phyloP scores from a whole-genome alignment of 2,888 invertebrate species.

The Trachelus stipa region DNA sequence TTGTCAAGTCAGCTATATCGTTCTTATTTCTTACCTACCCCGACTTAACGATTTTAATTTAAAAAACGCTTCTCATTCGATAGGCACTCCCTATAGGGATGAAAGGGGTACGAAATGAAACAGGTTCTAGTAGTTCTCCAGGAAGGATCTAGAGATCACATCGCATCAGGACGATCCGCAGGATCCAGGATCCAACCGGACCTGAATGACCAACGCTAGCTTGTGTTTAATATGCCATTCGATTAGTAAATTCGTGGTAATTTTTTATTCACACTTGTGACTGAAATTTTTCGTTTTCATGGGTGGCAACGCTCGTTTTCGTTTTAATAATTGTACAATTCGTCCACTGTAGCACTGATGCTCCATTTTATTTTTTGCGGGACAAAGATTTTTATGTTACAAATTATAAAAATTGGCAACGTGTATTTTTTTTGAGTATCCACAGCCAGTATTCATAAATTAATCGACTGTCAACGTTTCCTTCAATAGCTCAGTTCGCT shows the following conservation, averaged over 20 bases:
- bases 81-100: background rate
- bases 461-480: background rate
- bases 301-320: background rate
- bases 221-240: slow-evolving; percentile 15
- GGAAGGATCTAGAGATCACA: background rate
- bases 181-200: background rate
- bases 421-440: background rate
- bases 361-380: slow-evolving; percentile 1
- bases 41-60: background rate
- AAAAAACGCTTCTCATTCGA: background rate
- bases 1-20: background rate
- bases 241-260: slow-evolving; percentile 47
- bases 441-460: background rate
- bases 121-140: background rate
- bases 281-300: slow-evolving; percentile 40
- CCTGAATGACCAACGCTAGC: background rate
- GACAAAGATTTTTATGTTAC: background rate
- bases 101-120: background rate
- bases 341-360: background rate
- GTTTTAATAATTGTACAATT: background rate
- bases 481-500: background rate
- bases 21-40: background rate
- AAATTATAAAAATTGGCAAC: background rate
- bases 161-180: background rate
- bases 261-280: slow-evolving; percentile 53